Evolutionary conservation across 1,140 invertebrate genomes (phyloP).

Genomic region (Ganaspis sp.): DNA sequence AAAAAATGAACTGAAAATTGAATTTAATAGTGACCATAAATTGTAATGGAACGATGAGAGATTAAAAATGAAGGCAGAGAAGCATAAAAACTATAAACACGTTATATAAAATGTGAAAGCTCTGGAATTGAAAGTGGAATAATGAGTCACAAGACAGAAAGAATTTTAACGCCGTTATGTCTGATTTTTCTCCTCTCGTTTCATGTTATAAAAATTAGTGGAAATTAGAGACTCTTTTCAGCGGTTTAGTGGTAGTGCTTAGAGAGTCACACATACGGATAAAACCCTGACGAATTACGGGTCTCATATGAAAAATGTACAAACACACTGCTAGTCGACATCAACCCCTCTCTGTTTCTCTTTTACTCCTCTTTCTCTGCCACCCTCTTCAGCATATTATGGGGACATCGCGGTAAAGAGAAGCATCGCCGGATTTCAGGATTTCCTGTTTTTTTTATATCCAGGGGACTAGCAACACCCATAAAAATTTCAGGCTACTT

Average conservation of each 20-base stretch:
- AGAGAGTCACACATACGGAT: background rate
- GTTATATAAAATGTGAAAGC: background rate
- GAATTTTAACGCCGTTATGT: background rate
- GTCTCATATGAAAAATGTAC: background rate
- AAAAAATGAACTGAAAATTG: too few species aligned
- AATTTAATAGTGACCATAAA: too few species aligned
- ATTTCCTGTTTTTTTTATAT: conserved; percentile 5
- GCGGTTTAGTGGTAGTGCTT: background rate
- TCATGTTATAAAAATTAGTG: background rate
- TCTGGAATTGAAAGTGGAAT: background rate
- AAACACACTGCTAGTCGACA: background rate
- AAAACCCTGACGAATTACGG: background rate
- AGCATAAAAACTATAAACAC: background rate
- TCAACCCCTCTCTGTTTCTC: background rate
- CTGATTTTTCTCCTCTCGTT: background rate
- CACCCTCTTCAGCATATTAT: conserved; percentile 39
- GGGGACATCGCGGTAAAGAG: conserved; percentile 27
- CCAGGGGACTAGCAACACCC: background rate
- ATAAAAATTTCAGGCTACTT: conserved; percentile 26
- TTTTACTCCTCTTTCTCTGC: conserved; percentile 29
- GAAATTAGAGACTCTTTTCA: background rate
- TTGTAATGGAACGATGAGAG: background rate
- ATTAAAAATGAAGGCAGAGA: background rate
- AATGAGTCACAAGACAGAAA: conserved; percentile 7
- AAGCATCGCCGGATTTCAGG: conserved; percentile 26